A percentile compares a stretch with the other conserved stretches of the same genome.
These are phyloP conservation scores for Lepilemur septentrionalis DNA, from an alignment of 2,797 vertebrate species.

Conservation along the genomic window DNA sequence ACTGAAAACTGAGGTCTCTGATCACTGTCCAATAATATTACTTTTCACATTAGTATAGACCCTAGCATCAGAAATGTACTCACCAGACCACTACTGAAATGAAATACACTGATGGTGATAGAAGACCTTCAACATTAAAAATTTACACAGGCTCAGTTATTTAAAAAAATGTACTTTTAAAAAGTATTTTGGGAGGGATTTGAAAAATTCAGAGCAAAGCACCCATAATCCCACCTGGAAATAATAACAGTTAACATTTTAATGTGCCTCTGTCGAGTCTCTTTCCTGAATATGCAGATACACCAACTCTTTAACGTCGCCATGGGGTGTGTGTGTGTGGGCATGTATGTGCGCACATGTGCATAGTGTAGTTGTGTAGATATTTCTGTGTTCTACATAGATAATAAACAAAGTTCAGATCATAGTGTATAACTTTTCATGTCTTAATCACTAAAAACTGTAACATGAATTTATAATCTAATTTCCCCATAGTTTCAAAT, in stretches of 20 bases:
- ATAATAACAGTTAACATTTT: not conserved
- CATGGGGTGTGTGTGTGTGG: not conserved
- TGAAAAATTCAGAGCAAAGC: not conserved
- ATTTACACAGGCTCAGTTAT: not conserved
- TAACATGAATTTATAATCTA: not conserved
- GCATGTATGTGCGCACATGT: accelerated
- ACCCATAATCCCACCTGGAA: not conserved
- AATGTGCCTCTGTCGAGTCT: not conserved
- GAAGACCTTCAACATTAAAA: not conserved
- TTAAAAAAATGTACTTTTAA: not conserved
- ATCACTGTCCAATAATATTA: not conserved
- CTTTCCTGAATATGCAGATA: not conserved
- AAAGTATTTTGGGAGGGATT: not conserved
- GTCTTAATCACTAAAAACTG: not conserved
- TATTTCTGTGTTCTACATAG: not conserved
- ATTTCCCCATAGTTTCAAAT: not conserved
- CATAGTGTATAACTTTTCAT: not conserved
- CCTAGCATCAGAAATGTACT: not conserved
- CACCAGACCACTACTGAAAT: not conserved
- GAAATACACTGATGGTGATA: not conserved
- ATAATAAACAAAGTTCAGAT: not conserved
- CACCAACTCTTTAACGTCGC: not conserved
- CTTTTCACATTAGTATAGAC: not conserved
- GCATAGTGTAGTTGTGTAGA: not conserved
- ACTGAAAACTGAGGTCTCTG: not conserved